Percentiles rank a stretch among this genome's conserved stretches.
These are phyloP conservation scores for Pimpla rufipes DNA, from an alignment of 2,888 invertebrate genomes.

Conservation along the genomic window DNA sequence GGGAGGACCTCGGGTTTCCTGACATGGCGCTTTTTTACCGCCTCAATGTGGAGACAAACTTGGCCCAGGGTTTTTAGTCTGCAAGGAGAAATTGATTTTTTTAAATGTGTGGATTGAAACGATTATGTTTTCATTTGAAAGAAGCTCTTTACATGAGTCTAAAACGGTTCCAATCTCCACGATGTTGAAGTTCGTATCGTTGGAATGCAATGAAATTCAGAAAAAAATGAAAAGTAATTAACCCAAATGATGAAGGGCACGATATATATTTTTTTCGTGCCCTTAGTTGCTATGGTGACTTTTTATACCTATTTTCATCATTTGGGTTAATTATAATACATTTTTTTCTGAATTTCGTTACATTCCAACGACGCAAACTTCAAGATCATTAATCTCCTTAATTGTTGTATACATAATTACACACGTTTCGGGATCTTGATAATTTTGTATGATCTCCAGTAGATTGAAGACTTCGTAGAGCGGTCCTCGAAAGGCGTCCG, in stretches of 20 bases:
- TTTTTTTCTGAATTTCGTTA: too few relatives aligned
- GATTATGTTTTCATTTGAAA: neutral
- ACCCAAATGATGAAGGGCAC: too few relatives aligned
- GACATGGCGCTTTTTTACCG: constrained; percentile 88
- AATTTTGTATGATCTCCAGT: constrained; percentile 94
- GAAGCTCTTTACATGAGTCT: too few relatives aligned
- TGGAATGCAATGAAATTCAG: too few relatives aligned
- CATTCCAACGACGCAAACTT: too few relatives aligned
- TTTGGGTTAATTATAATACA: too few relatives aligned
- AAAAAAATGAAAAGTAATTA: too few relatives aligned
- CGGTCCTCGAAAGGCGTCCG: constrained; percentile 97
- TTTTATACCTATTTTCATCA: too few relatives aligned
- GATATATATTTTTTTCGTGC: too few relatives aligned
- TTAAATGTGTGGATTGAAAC: neutral
- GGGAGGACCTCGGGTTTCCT: constrained; percentile 91
- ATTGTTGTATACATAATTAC: constrained; percentile 71
- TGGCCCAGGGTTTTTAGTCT: constrained; percentile 92
- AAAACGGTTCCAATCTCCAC: too few relatives aligned
- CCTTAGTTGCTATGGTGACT: too few relatives aligned
- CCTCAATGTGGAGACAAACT: constrained; percentile 94
- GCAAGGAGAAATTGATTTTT: constrained; percentile 76
- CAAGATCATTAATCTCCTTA: neutral
- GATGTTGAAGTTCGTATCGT: too few relatives aligned
- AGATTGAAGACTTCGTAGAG: constrained; percentile 95
- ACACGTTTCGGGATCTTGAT: constrained; percentile 91